Conservation (phyloP, 2,797 vertebrate genomes). For the Pelobates cultripes region DNA sequence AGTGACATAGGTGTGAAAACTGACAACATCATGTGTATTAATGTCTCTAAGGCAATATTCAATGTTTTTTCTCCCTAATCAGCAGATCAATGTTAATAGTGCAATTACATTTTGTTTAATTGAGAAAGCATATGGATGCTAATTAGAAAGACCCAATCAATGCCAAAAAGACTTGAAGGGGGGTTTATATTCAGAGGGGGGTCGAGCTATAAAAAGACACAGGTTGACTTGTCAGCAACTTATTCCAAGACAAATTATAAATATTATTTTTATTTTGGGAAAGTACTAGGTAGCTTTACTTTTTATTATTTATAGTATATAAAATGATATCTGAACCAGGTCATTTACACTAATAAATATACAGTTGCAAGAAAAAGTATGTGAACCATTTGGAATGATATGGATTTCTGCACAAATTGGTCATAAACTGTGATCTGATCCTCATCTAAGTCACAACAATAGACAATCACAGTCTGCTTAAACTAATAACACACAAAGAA, state of each 20-base stretch:
- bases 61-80: constrained; percentile 26
- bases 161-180: constrained; percentile 11
- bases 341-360: too few relatives aligned
- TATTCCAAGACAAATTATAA: not conserved
- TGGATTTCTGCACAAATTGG: too few relatives aligned
- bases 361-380: too few relatives aligned
- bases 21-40: constrained; percentile 22
- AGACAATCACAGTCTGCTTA: too few relatives aligned
- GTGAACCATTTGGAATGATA: too few relatives aligned
- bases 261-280: too few relatives aligned
- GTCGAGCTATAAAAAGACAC: constrained; percentile 4
- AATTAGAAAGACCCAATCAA: constrained; percentile 43
- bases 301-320: too few relatives aligned
- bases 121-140: constrained; percentile 49
- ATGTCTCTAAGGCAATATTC: not conserved
- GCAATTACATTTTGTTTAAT: constrained; percentile 43
- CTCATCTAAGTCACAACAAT: too few relatives aligned
- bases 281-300: too few relatives aligned
- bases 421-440: too few relatives aligned
- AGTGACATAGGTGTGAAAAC: not conserved
- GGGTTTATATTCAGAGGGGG: not conserved
- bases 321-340: too few relatives aligned
- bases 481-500: too few relatives aligned
- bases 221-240: not conserved
- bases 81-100: constrained; percentile 42